Evolutionary conservation across 2,888 invertebrate genomes (phyloP).

Genomic region (Tetheella fluctuosa): DNA sequence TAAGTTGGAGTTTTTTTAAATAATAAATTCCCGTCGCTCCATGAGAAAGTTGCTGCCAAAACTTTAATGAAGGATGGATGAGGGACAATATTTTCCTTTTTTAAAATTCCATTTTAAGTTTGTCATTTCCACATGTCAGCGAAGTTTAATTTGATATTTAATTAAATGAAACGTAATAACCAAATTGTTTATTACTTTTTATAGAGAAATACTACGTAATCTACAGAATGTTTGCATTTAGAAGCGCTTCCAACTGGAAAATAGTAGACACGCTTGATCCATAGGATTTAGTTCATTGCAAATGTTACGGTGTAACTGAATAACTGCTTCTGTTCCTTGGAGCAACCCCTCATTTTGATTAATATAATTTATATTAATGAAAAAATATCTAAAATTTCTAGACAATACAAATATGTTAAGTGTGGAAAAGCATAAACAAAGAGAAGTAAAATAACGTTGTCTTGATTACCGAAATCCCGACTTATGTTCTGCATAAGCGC

Average conservation of each 20-base stretch:
- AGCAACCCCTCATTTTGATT: too few species aligned
- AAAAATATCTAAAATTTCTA: too few species aligned
- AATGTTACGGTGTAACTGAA: background rate
- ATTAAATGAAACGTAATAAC: background rate
- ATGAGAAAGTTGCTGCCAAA: slow-evolving; percentile 40
- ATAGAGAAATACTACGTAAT: background rate
- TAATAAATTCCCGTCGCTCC: slow-evolving; percentile 40
- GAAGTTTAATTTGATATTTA: slow-evolving; percentile 2
- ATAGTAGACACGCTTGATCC: background rate
- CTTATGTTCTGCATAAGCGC: slow-evolving; percentile 16
- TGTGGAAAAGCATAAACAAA: too few species aligned
- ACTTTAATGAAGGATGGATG: slow-evolving; percentile 46
- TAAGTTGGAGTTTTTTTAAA: slow-evolving; percentile 39
- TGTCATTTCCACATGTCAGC: slow-evolving; percentile 11
- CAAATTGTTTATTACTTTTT: background rate
- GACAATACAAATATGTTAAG: background rate
- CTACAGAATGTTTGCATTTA: background rate
- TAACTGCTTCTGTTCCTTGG: too few species aligned
- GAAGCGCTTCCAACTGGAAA: background rate
- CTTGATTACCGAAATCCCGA: background rate
- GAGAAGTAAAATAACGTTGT: background rate
- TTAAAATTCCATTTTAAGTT: slow-evolving; percentile 10
- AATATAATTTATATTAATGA: background rate
- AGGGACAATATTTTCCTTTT: slow-evolving; percentile 20
- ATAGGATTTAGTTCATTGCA: background rate